phyloP scores from a whole-genome alignment of 2,888 invertebrate genomes.

The Hecatera dysodea region DNA sequence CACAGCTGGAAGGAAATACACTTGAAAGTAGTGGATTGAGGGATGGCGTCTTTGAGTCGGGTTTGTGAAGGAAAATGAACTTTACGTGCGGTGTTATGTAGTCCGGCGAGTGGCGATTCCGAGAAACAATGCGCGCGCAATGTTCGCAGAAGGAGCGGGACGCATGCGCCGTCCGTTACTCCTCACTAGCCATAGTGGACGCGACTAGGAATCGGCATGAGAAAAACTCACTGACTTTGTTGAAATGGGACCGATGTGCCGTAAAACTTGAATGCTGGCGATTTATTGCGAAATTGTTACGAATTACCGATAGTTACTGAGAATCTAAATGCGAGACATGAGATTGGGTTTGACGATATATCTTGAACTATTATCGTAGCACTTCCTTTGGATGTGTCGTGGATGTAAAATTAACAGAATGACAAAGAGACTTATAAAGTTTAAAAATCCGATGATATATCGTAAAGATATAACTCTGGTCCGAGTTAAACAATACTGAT shows the following conservation, averaged over 20 bases:
- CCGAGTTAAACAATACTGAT: neutral
- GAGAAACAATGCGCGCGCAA: constrained; percentile 86
- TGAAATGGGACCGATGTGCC: constrained; percentile 83
- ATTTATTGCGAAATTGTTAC: constrained; percentile 87
- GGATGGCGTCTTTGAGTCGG: constrained; percentile 80
- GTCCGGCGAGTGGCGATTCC: constrained; percentile 84
- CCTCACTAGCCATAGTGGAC: constrained; percentile 79
- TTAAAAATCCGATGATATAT: constrained; percentile 8
- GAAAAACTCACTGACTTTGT: constrained; percentile 88
- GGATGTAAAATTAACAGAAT: constrained; percentile 1
- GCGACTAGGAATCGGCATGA: constrained; percentile 85
- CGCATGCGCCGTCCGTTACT: constrained; percentile 82
- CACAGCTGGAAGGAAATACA: constrained; percentile 80
- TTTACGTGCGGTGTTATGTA: constrained; percentile 81
- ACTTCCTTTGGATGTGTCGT: constrained; percentile 13
- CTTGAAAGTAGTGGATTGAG: constrained; percentile 77
- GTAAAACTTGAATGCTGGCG: constrained; percentile 76
- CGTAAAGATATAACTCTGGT: neutral
- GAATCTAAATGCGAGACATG: constrained; percentile 68
- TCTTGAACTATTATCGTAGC: constrained; percentile 47
- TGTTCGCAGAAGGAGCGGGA: constrained; percentile 88
- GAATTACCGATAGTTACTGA: constrained; percentile 81
- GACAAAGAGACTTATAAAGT: neutral
- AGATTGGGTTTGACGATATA: constrained; percentile 51
- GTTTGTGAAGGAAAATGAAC: constrained; percentile 77